Evolutionary conservation across 2,797 vertebrate species (phyloP).

Genomic region (Clangula hyemalis): DNA sequence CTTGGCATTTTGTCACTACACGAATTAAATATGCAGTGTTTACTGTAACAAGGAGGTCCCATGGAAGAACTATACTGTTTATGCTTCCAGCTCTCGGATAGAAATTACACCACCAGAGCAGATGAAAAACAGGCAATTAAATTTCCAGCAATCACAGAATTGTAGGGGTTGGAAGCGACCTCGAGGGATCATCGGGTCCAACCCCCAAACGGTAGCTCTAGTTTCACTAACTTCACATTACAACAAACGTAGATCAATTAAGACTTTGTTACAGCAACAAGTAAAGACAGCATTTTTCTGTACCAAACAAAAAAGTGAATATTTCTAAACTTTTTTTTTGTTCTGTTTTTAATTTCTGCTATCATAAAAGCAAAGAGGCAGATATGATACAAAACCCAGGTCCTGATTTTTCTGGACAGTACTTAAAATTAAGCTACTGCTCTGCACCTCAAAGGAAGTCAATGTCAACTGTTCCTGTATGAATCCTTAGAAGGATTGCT

Average conservation of each 20-base stretch:
- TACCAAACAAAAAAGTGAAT: neutral
- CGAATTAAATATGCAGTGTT: constrained; percentile 12
- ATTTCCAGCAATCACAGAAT: neutral
- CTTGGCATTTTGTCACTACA: neutral
- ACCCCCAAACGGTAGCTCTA: neutral
- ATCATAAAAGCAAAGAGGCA: neutral
- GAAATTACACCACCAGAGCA: neutral
- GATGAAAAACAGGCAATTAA: neutral
- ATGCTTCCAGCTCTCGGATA: neutral
- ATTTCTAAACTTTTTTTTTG: neutral
- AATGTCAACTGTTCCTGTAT: neutral
- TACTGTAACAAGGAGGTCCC: neutral
- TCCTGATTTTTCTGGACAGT: neutral
- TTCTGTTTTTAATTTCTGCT: too few species aligned
- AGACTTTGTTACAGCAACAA: neutral
- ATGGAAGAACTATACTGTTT: neutral
- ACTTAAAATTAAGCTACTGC: neutral
- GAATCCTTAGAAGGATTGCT: neutral
- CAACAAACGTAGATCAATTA: neutral
- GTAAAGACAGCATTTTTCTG: neutral
- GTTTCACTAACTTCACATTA: neutral
- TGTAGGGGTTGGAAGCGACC: too few species aligned
- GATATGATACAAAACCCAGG: neutral
- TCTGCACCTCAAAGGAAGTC: neutral
- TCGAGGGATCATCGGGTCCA: too few species aligned